A percentile compares a stretch with the other conserved stretches of the same genome.
These are phyloP conservation scores for Eupithecia tripunctaria DNA, from an alignment of 2,888 invertebrate species.

Conservation along the genomic window DNA sequence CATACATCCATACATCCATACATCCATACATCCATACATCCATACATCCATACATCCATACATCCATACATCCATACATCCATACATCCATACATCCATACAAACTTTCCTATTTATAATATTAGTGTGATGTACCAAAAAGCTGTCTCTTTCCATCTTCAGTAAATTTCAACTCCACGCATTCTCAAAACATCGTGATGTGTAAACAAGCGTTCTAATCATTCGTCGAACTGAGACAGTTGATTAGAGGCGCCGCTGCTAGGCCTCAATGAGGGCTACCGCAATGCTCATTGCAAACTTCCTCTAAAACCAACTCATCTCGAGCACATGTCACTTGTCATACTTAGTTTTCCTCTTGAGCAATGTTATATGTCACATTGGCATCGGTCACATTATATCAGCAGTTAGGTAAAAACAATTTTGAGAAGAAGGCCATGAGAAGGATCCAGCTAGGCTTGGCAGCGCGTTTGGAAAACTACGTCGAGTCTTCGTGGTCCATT, in stretches of 20 bases:
- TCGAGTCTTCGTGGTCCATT: no score
- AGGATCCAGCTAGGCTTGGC: no score
- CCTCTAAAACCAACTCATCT: background rate
- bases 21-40: no score
- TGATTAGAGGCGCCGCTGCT: constrained; percentile 40
- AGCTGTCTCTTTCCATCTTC: background rate
- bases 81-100: no score
- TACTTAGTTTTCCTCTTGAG: background rate
- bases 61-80: no score
- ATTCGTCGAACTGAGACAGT: constrained; percentile 39
- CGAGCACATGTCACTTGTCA: background rate
- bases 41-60: no score
- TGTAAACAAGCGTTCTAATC: constrained; percentile 36
- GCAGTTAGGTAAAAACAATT: no score
- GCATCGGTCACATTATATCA: no score
- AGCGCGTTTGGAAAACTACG: no score
- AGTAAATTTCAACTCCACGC: background rate
- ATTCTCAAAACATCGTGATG: constrained; percentile 25
- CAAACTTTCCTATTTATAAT: no score
- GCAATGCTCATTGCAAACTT: background rate
- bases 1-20: no score
- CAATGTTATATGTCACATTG: background rate
- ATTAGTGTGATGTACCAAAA: background rate
- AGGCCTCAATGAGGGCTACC: constrained; percentile 31
- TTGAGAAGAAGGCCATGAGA: no score